Conservation (phyloP, 2,797 vertebrate species). For the Sarcophilus harrisii region DNA sequence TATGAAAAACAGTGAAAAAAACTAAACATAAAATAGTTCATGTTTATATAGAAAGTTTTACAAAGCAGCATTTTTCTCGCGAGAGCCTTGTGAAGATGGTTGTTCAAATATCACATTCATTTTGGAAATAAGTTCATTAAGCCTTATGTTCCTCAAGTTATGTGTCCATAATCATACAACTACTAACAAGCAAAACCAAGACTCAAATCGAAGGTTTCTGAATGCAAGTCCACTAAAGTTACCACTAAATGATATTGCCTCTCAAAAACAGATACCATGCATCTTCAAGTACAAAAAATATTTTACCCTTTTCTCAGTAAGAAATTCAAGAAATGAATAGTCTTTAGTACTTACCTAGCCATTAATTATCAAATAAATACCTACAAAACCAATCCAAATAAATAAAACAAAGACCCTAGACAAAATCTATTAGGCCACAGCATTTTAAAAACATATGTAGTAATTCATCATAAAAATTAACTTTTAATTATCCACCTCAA, state of each 20-base stretch:
- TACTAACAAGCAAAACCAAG: background rate
- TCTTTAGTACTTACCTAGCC: background rate
- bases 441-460: conserved; percentile 56
- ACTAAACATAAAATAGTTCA: background rate
- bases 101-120: background rate
- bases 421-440: conserved; percentile 43
- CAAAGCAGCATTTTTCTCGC: background rate
- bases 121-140: background rate
- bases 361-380: background rate
- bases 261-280: background rate
- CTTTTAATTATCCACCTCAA: conserved; percentile 43
- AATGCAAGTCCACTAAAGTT: background rate
- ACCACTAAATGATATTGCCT: background rate
- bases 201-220: background rate
- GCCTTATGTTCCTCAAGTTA: background rate
- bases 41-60: background rate
- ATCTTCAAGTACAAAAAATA: background rate
- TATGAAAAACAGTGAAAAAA: background rate
- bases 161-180: background rate
- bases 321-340: background rate
- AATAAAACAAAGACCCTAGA: conserved; percentile 31
- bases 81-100: background rate
- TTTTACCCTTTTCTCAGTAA: background rate
- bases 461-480: conserved; percentile 64
- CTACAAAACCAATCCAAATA: background rate